Evolutionary conservation across 2,113 vertebrate genomes (phyloP).

Genomic region (Pao palembangensis): DNA sequence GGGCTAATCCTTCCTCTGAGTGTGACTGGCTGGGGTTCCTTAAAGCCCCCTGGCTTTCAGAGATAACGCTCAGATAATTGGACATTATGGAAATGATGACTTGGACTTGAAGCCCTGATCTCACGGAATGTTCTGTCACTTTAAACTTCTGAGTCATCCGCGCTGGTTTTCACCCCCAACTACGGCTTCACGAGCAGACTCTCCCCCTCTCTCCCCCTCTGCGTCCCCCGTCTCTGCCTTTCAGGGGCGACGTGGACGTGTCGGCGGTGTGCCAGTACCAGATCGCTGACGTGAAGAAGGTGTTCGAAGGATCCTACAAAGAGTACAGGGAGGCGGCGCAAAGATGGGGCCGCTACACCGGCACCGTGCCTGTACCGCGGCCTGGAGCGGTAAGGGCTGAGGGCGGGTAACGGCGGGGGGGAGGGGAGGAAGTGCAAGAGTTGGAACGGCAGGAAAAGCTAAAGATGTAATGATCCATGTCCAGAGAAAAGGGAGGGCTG

Average conservation of each 20-base stretch:
- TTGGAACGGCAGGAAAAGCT: constrained; percentile 37
- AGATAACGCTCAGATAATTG: constrained; percentile 65
- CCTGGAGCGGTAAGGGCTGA: constrained; percentile 83
- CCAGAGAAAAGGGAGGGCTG: constrained; percentile 14
- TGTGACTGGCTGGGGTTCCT: constrained; percentile 50
- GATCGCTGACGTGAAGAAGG: constrained; percentile 84
- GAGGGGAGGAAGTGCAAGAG: constrained; percentile 24
- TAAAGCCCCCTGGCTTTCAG: constrained; percentile 49
- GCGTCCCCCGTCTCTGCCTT: constrained; percentile 12
- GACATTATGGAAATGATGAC: constrained; percentile 63
- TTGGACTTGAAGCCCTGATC: constrained; percentile 40
- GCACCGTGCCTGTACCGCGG: constrained; percentile 78
- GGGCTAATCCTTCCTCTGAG: constrained; percentile 29
- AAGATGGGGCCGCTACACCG: constrained; percentile 84
- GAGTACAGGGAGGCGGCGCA: constrained; percentile 87
- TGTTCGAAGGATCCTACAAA: constrained; percentile 91
- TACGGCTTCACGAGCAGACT: background rate
- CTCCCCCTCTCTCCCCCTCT: background rate
- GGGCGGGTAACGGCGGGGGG: constrained; percentile 8
- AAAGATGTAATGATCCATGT: constrained; percentile 41
- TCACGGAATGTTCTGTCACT: constrained; percentile 16
- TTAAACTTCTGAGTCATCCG: constrained; percentile 36
- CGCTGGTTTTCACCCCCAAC: background rate
- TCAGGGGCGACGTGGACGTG: constrained; percentile 90
- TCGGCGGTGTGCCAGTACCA: constrained; percentile 90